Percentiles rank a stretch among this genome's conserved stretches.
Evolutionary conservation across 37 sponge, comb jelly and placozoan genomes (phyloP).

Genomic region (Lycopodina hypogea): DNA sequence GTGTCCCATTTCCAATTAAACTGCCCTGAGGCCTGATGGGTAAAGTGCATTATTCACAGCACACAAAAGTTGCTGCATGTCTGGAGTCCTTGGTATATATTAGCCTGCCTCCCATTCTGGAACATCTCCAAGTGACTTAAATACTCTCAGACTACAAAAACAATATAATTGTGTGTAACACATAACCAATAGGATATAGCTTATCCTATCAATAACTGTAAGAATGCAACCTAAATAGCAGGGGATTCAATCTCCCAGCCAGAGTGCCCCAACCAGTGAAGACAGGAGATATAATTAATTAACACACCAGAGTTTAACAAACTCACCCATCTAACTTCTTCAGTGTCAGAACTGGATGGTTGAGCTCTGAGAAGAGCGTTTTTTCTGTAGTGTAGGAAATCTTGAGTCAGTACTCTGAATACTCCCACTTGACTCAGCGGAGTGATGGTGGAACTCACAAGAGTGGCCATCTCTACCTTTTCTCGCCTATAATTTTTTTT

Average conservation of each 20-base stretch:
- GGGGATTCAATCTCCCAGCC: no score
- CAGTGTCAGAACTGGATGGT: slow-evolving; percentile 18
- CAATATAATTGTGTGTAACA: no score
- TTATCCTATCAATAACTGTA: background rate
- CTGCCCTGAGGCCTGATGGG: no score
- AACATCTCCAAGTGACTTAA: no score
- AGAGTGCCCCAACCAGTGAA: background rate
- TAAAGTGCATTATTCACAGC: no score
- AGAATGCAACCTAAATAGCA: no score
- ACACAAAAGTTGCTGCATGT: no score
- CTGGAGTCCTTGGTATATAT: no score
- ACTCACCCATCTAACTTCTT: slow-evolving; percentile 67
- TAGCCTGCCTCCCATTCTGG: no score
- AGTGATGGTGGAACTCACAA: background rate
- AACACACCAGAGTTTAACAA: background rate
- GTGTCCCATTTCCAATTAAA: no score
- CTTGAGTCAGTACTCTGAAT: slow-evolving; percentile 17
- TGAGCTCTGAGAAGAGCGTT: background rate
- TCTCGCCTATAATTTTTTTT: no score
- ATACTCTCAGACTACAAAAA: no score
- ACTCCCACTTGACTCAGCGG: slow-evolving; percentile 13
- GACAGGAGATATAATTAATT: background rate
- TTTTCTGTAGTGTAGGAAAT: slow-evolving; percentile 26
- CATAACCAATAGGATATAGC: background rate
- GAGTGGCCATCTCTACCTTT: background rate